phyloP scores from a whole-genome alignment of 2,113 vertebrate genomes.

The Agelaius phoeniceus region DNA sequence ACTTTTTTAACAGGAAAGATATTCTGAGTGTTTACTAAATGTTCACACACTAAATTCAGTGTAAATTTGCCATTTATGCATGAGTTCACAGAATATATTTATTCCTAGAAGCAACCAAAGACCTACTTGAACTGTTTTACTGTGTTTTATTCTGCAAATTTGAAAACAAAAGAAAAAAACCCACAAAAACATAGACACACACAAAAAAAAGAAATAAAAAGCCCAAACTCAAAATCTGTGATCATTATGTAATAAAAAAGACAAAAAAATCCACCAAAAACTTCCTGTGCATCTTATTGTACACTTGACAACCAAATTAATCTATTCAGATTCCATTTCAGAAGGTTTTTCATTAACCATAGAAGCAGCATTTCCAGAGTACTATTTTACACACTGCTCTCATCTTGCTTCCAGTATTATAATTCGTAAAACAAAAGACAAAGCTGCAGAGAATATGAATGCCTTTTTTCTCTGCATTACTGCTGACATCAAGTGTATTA shows the following conservation, averaged over 20 bases:
- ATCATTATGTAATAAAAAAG: not conserved
- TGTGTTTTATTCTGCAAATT: not conserved
- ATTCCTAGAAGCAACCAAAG: not conserved
- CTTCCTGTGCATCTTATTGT: not conserved
- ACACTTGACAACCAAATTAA: not conserved
- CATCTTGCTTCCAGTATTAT: not conserved
- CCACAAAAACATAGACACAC: not conserved
- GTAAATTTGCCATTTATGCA: not conserved
- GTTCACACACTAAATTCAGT: not conserved
- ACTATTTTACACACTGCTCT: not conserved
- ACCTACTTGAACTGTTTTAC: not conserved
- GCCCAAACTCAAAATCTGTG: not conserved
- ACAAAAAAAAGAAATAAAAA: not conserved
- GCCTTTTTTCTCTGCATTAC: not conserved
- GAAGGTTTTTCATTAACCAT: not conserved
- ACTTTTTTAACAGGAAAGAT: not conserved
- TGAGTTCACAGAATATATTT: not conserved
- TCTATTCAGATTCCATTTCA: not conserved
- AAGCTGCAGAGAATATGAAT: not conserved
- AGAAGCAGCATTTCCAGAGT: not conserved
- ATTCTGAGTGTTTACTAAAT: constrained; percentile 13
- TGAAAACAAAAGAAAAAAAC: not conserved
- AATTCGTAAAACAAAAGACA: not conserved
- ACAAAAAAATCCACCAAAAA: not conserved
- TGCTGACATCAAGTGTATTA: not conserved